Conservation (phyloP, 2,888 invertebrate genomes). For the Eupithecia subfuscata region DNA sequence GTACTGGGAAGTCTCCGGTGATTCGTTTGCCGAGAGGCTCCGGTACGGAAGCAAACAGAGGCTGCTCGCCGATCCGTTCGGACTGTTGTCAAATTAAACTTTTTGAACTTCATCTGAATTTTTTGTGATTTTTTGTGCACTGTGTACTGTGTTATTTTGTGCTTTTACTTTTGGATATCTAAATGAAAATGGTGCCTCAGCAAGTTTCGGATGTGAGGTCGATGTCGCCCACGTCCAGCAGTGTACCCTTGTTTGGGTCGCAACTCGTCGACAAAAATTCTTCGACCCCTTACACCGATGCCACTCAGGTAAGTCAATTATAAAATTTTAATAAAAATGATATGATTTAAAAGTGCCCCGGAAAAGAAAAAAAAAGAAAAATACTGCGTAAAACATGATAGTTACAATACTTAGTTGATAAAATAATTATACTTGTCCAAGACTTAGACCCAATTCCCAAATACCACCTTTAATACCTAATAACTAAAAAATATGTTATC, state of each 20-base stretch:
- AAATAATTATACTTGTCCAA: not conserved
- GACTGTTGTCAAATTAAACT: conserved; percentile 67
- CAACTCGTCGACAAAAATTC: conserved; percentile 95
- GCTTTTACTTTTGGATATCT: conserved; percentile 61
- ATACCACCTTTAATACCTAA: not conserved
- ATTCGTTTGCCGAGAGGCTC: conserved; percentile 75
- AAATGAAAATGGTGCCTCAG: conserved; percentile 89
- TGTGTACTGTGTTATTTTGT: conserved; percentile 78
- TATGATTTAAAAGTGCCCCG: not conserved
- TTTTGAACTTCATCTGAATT: conserved; percentile 50
- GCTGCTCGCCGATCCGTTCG: conserved; percentile 65
- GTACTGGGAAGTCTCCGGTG: conserved; percentile 78
- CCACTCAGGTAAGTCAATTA: conserved; percentile 93
- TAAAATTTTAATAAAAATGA: not conserved
- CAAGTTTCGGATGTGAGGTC: conserved; percentile 85
- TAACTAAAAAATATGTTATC: not conserved
- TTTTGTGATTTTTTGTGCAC: conserved; percentile 72
- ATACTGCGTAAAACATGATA: not conserved
- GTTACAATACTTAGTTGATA: not conserved
- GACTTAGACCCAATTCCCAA: not conserved
- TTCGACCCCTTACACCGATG: conserved; percentile 98
- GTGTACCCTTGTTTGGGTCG: conserved; percentile 93
- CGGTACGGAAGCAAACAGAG: conserved; percentile 69
- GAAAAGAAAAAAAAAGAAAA: not conserved
- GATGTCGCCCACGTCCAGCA: conserved; percentile 85